phyloP scores from a whole-genome alignment of 2,888 invertebrate genomes.

The Microctonus aethiopoides region DNA sequence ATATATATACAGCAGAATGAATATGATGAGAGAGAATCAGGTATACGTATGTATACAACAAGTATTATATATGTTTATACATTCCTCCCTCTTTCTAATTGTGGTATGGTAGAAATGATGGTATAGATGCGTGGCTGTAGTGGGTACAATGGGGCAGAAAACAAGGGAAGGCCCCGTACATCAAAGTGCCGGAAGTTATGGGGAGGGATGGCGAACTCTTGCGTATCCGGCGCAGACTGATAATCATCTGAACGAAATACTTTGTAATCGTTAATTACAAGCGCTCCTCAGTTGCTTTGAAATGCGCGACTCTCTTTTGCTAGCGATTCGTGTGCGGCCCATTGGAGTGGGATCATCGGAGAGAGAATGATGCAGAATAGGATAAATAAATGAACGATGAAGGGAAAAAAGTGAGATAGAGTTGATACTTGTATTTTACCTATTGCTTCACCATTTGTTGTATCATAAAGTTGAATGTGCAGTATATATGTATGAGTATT shows the following conservation, averaged over 20 bases:
- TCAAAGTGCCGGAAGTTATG: slow-evolving; percentile 67
- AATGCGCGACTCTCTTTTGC: slow-evolving; percentile 32
- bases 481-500: not conserved
- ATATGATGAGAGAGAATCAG: slow-evolving; percentile 19
- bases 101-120: slow-evolving; percentile 19
- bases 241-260: slow-evolving; percentile 67
- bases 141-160: slow-evolving; percentile 63
- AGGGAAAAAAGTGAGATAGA: slow-evolving; percentile 13
- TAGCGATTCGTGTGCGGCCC: slow-evolving; percentile 27
- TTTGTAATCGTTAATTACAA: slow-evolving; percentile 67
- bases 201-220: slow-evolving; percentile 47
- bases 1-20: slow-evolving; percentile 4
- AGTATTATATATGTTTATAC: slow-evolving; percentile 17
- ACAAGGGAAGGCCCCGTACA: slow-evolving; percentile 63
- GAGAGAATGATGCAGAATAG: not conserved
- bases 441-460: slow-evolving; percentile 7
- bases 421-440: slow-evolving; percentile 16
- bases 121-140: slow-evolving; percentile 29
- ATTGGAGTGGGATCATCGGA: slow-evolving; percentile 23
- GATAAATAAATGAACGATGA: slow-evolving; percentile 9
- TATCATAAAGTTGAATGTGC: slow-evolving; percentile 19
- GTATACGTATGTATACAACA: slow-evolving; percentile 8
- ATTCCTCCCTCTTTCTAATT: slow-evolving; percentile 27
- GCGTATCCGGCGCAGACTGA: slow-evolving; percentile 66
- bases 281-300: slow-evolving; percentile 38